A percentile compares a stretch with the other conserved stretches of the same genome.
phyloP scores from a whole-genome alignment of 2,888 invertebrate genomes.

The Saturnia japonica region DNA sequence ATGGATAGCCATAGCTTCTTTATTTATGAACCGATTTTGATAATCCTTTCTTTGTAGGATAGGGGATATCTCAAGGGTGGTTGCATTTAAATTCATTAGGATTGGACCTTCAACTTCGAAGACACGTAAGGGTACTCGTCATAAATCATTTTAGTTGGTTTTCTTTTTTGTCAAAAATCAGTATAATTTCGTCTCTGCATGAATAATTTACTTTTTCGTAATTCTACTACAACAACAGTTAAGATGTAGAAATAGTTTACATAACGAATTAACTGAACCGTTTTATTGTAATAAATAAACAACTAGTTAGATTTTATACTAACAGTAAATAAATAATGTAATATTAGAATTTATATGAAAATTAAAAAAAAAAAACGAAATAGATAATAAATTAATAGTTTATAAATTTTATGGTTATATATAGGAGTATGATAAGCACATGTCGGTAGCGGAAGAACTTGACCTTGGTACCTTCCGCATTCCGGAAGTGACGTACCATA shows the following conservation, averaged over 20 bases:
- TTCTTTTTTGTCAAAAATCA: too few species aligned
- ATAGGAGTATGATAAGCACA: neutral
- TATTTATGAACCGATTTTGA: too few species aligned
- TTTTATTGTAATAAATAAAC: neutral
- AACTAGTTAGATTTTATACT: neutral
- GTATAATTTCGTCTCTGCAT: too few species aligned
- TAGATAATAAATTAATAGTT: neutral
- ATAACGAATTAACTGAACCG: neutral
- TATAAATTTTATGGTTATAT: neutral
- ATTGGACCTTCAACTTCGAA: too few species aligned
- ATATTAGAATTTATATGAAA: neutral
- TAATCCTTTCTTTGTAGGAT: too few species aligned
- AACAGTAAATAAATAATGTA: neutral
- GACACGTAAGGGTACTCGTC: too few species aligned
- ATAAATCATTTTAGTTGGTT: too few species aligned
- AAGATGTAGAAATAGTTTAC: neutral
- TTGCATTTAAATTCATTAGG: too few species aligned
- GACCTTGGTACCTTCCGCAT: constrained; percentile 38
- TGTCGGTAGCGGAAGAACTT: constrained; percentile 27
- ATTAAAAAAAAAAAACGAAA: neutral
- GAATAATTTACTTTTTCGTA: neutral
- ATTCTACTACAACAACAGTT: neutral
- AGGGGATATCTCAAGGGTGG: too few species aligned
- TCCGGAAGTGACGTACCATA: constrained; percentile 39
- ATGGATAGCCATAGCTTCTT: too few species aligned